phyloP scores from a whole-genome alignment of 2,888 invertebrate species.

The Clepsis dumicolana region DNA sequence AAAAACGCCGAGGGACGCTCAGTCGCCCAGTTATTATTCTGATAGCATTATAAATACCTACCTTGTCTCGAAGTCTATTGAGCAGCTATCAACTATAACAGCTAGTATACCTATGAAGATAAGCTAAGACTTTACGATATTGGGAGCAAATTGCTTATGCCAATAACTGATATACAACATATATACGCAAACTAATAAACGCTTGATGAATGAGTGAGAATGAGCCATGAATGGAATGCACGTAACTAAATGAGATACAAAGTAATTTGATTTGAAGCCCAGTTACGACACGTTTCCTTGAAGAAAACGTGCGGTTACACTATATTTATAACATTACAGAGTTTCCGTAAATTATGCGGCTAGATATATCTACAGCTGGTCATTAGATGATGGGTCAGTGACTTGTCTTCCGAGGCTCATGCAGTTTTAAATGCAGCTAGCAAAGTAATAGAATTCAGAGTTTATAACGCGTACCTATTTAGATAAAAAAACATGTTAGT shows the following conservation, averaged over 20 bases:
- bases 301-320: constrained; percentile 41
- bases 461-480: no score
- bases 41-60: no score
- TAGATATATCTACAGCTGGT: constrained; percentile 12
- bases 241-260: constrained; percentile 32
- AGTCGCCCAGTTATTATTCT: no score
- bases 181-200: not conserved
- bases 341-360: constrained; percentile 41
- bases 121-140: not conserved
- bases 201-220: constrained; percentile 15
- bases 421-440: constrained; percentile 14
- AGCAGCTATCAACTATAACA: no score
- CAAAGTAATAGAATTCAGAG: no score
- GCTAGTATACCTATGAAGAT: not conserved
- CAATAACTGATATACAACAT: not conserved
- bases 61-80: no score
- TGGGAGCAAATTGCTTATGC: not conserved
- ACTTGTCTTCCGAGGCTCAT: constrained; percentile 24
- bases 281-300: constrained; percentile 36
- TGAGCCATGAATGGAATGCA: constrained; percentile 15
- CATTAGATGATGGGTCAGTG: constrained; percentile 27
- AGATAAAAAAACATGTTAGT: not conserved
- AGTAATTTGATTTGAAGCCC: constrained; percentile 15
- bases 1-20: no score
- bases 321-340: constrained; percentile 41